Evolutionary conservation across 1,140 invertebrate genomes (phyloP), one percentile per base, ranked within the genome.

Genomic region (Matsumurasca onukii): DNA sequence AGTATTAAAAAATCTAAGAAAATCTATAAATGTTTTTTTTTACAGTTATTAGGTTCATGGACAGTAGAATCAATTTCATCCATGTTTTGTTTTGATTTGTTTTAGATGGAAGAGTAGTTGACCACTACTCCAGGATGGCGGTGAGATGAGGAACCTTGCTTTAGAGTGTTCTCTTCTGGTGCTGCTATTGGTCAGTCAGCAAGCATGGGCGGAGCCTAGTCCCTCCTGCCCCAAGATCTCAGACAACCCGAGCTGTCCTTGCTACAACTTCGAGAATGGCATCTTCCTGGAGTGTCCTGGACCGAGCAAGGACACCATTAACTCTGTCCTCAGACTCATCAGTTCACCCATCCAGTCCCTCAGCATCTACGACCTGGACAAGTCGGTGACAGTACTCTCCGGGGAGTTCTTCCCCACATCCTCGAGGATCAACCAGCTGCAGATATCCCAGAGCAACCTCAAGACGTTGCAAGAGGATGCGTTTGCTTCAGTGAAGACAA

Each of bases 261-360:
- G 94, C 80, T 95, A 94, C 82, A 91, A 91, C 80, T 92, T 94
- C 77, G 91, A 94, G 78, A 92, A 94, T 81, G 93, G 92, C 30
- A 84, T 95, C 62, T 94, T 93, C 80, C 82, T 96, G 71, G 93
- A 97, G 80, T 97, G 94, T 77, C 90, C 92, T 20, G 90, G 87
- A 66, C 89, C 89, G 3, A 88, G 88, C 20, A 83, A 88, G 27
- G 82, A 82, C n/a, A 78, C 81, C 22, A 77, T 88, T 29, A 80
- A 77, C 69, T 79, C 76, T 2, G 82, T 82, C 9, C 77, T 88
- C 20, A 82, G 83, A 75, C 82, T 88, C 72, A 80, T 88, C 45
- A 73, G 70, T 27, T 73, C 75, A 3, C 82, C 71, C 17, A 88
- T 95, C 49, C 91, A 94, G 76, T 94, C 92, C 29, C 82, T 95